Conservation (phyloP, 2,797 vertebrate species). For the Tamandua tetradactyla region DNA sequence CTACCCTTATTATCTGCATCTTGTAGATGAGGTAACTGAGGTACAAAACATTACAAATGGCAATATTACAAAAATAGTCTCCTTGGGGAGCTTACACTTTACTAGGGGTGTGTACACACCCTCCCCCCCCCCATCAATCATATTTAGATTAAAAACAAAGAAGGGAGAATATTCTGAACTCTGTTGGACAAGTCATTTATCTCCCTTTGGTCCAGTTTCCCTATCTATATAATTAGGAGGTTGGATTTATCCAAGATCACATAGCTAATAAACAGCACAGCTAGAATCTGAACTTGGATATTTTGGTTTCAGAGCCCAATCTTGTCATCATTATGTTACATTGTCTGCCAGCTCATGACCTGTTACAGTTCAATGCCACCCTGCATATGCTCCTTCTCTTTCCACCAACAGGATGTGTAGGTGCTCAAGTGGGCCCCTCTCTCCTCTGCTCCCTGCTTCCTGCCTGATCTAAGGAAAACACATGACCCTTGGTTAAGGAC, state of each 20-base stretch:
- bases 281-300: constrained; percentile 11
- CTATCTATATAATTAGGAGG: not conserved
- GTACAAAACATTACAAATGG: not conserved
- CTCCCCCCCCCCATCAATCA: too few relatives aligned
- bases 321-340: not conserved
- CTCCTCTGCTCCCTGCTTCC: not conserved
- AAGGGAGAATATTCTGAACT: not conserved
- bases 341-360: not conserved
- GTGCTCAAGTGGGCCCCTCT: not conserved
- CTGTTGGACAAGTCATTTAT: not conserved
- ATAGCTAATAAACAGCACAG: not conserved
- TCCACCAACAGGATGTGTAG: not conserved
- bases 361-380: constrained; percentile 8
- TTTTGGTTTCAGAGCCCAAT: not conserved
- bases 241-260: not conserved
- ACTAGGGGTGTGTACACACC: too few relatives aligned
- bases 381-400: not conserved
- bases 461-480: not conserved
- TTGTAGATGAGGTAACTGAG: constrained; percentile 26
- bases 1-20: not conserved
- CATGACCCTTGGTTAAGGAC: not conserved
- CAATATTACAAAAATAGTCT: not conserved
- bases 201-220: not conserved
- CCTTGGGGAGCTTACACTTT: not conserved
- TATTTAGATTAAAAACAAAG: not conserved